phyloP scores from a whole-genome alignment of 2,888 invertebrate genomes.

The Elysia crispata region DNA sequence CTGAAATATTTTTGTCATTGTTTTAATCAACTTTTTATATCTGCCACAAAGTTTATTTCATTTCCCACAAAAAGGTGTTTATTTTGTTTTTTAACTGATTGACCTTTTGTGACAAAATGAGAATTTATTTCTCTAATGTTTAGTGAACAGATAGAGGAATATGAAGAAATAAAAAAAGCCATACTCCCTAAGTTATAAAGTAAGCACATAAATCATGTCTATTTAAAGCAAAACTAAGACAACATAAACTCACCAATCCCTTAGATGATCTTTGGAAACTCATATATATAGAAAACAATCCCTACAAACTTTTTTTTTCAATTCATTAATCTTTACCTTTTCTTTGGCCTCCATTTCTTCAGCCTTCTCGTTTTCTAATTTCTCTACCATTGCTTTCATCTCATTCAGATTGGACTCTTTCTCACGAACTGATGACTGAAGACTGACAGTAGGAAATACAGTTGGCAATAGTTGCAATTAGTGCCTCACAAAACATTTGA shows the following conservation, averaged over 20 bases:
- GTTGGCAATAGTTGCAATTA: no score
- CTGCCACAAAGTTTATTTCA: background rate
- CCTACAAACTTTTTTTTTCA: no score
- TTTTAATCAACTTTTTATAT: background rate
- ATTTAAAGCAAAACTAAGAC: no score
- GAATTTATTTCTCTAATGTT: background rate
- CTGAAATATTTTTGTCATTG: no score
- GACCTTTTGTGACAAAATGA: background rate
- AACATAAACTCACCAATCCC: no score
- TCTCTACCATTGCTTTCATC: conserved; percentile 50
- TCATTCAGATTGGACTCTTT: conserved; percentile 45
- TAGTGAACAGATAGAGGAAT: background rate
- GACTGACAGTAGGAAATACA: no score
- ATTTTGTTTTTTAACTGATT: background rate
- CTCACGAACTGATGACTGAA: conserved; percentile 52
- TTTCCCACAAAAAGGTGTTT: no score
- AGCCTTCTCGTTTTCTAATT: conserved; percentile 59
- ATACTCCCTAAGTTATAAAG: no score
- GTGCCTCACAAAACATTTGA: no score
- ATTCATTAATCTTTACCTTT: conserved; percentile 47
- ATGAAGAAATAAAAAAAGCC: background rate
- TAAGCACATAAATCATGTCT: no score
- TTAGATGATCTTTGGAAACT: no score
- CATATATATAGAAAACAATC: no score
- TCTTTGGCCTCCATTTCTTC: conserved; percentile 56